phyloP scores from a whole-genome alignment of 2,113 vertebrate species.

The Pomatostomus ruficeps region DNA sequence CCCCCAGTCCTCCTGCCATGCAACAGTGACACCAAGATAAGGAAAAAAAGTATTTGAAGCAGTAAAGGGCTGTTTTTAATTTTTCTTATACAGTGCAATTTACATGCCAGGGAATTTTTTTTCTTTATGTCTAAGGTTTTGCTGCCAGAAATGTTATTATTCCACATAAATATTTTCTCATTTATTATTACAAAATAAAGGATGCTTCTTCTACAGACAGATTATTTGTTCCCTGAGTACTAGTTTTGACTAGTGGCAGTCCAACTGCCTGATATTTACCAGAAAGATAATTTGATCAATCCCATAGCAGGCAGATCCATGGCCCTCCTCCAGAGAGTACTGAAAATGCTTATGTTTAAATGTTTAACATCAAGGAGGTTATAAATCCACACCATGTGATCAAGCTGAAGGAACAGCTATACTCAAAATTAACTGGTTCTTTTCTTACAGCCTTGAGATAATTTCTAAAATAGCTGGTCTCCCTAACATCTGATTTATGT shows the following conservation, averaged over 20 bases:
- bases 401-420: neutral
- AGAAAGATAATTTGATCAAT: slow-evolving; percentile 1
- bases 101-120: neutral
- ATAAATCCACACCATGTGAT: neutral
- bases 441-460: neutral
- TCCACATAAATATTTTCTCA: neutral
- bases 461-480: neutral
- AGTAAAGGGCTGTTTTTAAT: neutral
- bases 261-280: neutral
- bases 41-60: neutral
- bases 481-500: neutral
- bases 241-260: neutral
- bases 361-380: neutral
- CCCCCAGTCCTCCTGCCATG: neutral
- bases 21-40: neutral
- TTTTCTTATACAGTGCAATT: neutral
- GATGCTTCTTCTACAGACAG: neutral
- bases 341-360: neutral
- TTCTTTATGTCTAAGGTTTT: neutral
- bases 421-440: neutral
- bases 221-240: neutral
- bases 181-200: neutral
- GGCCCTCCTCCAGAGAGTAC: neutral
- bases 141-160: neutral
- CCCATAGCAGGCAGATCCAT: neutral